phyloP scores from a whole-genome alignment of 2,113 vertebrate species.

The Pholis gunnellus region DNA sequence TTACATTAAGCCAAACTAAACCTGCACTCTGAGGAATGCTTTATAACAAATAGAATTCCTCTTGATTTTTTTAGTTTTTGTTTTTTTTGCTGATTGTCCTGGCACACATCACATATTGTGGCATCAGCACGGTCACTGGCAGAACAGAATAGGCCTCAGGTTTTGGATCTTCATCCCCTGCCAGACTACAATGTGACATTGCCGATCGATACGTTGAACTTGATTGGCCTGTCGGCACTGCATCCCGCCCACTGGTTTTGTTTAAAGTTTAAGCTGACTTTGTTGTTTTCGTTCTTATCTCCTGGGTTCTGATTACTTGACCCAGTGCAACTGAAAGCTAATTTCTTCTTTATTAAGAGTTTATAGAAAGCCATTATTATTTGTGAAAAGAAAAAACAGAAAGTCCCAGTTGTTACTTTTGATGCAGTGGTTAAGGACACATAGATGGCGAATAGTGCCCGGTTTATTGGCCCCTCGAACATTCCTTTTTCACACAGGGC shows the following conservation, averaged over 20 bases:
- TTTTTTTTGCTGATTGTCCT: conserved; percentile 41
- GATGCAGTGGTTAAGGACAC: background rate
- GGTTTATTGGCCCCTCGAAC: background rate
- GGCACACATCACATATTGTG: conserved; percentile 34
- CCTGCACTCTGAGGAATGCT: conserved; percentile 27
- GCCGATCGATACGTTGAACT: conserved; percentile 51
- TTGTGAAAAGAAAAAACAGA: conserved; percentile 14
- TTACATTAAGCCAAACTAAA: conserved; percentile 30
- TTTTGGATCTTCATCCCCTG: conserved; percentile 11
- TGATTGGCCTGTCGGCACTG: conserved; percentile 45
- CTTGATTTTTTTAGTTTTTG: conserved; percentile 15
- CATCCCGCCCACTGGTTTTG: conserved; percentile 27
- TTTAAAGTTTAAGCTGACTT: conserved; percentile 34
- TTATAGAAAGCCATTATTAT: conserved; percentile 22
- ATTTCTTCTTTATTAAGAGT: conserved; percentile 41
- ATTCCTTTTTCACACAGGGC: conserved; percentile 9
- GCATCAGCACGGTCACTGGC: conserved; percentile 49
- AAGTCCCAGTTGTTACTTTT: conserved; percentile 17
- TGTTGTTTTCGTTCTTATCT: conserved; percentile 1
- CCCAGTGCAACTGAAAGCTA: conserved; percentile 8
- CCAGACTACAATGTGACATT: conserved; percentile 48
- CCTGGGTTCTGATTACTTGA: conserved; percentile 3
- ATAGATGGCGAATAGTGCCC: conserved; percentile 6
- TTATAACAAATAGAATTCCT: conserved; percentile 31
- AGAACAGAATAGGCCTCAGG: conserved; percentile 19